Base-by-base conservation (phyloP, 2,113 vertebrate genomes). In the Xenus cinereus region DNA sequence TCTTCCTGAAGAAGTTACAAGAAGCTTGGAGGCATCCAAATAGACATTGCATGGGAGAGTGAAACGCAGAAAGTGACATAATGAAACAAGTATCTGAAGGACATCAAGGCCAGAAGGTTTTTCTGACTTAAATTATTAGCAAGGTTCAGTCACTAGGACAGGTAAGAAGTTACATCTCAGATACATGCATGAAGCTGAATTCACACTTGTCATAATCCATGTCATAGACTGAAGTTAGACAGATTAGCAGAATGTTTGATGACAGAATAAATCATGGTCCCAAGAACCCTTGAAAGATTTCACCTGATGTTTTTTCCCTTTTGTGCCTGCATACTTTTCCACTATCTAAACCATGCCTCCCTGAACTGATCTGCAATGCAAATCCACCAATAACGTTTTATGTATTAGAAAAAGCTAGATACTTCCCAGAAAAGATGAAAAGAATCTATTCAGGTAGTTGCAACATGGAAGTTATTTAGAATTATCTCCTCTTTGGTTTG, bases 1-100 rank as follows among this genome's bases (percentile, higher is more conserved):
- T 71, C 72, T 59, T 87, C 51, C 62, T 48, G 26, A 57, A 76
- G 16, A 63, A 83, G 19, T 3, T 90, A 57, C 27, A 53, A 73
- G 19, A 53, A 33, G 7, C 26, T 66, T 66, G 30, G 39, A 60
- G 39, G 24, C n/a, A 84, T 60, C 12, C 27, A 51, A 88, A 90
- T 35, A 66, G 14, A 22, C 9, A 33, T 0, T 27, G 14, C 1
- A 1, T 15, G 16, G 45, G 5, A 73, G 37, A 64, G 19, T 35
- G 35, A 66, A 32, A 57, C 35, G 43, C 9, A 88, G 39, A 35
- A 82, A 53, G 6, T 33, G 39, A 48, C 30, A 17, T 2, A 64
- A 68, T 20, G 24, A 27, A 79, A 56, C 32, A 59, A 72, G 8
- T 35, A 46, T 14, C 33, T 48, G 30, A 68, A 81, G 54, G 76